These are phyloP conservation scores for Magallana ariakensis DNA, from an alignment of 1,140 invertebrate species.

Conservation along the genomic window DNA sequence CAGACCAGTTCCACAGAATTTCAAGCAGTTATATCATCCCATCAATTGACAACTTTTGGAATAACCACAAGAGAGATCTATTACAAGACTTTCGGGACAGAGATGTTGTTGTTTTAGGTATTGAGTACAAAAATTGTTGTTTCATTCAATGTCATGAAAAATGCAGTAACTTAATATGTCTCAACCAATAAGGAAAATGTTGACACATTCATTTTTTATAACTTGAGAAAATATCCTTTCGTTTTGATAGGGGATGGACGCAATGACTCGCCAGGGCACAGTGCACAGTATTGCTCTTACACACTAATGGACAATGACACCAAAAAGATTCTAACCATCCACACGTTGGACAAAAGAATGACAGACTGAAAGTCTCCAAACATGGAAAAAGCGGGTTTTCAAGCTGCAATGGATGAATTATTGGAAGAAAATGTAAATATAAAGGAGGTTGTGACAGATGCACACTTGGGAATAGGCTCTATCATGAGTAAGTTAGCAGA, in stretches of 20 bases:
- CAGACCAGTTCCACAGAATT: conserved; percentile 44
- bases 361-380: conserved; percentile 24
- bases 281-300: conserved; percentile 24
- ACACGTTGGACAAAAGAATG: conserved; percentile 34
- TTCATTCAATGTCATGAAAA: too few relatives aligned
- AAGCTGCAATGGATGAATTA: not conserved
- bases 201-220: too few relatives aligned
- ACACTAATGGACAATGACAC: conserved; percentile 39
- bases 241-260: conserved; percentile 24
- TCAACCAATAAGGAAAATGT: too few relatives aligned
- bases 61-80: conserved; percentile 13
- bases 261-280: conserved; percentile 4
- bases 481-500: conserved; percentile 55
- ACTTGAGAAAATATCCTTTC: too few relatives aligned
- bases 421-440: conserved; percentile 23
- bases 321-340: conserved; percentile 37
- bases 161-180: too few relatives aligned
- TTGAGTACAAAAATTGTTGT: not conserved
- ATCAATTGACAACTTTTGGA: conserved; percentile 45
- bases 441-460: conserved; percentile 55
- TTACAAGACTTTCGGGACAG: not conserved
- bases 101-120: conserved; percentile 36
- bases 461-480: conserved; percentile 44
- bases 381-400: conserved; percentile 39
- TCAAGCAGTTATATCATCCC: conserved; percentile 42